phyloP scores from a whole-genome alignment of 2,113 vertebrate species.

The Urocolius indicus region DNA sequence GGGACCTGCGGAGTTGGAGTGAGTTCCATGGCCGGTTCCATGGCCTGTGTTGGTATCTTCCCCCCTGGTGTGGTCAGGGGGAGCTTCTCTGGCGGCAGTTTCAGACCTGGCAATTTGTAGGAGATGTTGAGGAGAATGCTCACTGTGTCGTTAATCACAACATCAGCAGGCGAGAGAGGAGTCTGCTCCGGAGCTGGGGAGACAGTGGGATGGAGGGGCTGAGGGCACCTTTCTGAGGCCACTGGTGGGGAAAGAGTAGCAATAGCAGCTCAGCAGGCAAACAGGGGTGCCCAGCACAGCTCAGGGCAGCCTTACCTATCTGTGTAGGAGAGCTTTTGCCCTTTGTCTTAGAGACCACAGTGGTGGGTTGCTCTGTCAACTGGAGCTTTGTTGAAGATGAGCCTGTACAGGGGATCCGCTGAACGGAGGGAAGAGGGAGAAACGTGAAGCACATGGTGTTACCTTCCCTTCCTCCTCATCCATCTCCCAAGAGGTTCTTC shows the following conservation, averaged over 20 bases:
- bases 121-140: neutral
- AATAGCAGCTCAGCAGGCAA: fast-evolving
- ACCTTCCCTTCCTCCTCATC: neutral
- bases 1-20: fast-evolving
- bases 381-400: neutral
- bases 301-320: neutral
- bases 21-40: fast-evolving
- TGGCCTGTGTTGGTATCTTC: no score
- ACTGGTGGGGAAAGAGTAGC: neutral
- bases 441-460: fast-evolving
- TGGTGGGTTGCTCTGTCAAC: fast-evolving
- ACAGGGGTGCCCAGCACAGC: neutral
- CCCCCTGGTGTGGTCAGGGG: fast-evolving
- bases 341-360: fast-evolving
- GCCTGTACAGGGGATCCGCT: neutral
- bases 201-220: neutral
- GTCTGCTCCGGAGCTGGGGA: neutral
- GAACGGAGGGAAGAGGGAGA: neutral
- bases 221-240: neutral
- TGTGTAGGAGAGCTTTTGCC: fast-evolving
- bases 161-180: neutral
- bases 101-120: neutral
- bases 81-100: fast-evolving
- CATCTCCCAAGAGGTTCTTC: neutral
- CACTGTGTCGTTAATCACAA: neutral